A percentile compares a stretch with the other conserved stretches of the same genome.
Conservation (phyloP, 2,888 invertebrate genomes). For the Ichneumon xanthorius region DNA sequence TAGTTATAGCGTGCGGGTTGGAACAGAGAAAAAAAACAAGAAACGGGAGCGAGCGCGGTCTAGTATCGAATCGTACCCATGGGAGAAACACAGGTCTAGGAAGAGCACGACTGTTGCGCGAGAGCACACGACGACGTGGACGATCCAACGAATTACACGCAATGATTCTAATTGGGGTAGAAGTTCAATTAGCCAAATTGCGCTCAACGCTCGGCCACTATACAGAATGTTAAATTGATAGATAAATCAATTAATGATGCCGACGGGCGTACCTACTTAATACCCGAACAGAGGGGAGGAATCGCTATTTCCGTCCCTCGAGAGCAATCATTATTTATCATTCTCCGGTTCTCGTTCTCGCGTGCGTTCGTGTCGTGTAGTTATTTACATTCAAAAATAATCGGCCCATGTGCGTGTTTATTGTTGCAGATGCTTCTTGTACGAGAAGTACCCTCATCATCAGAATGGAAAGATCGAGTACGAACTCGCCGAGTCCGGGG, state of each 20-base stretch:
- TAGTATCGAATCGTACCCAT: conserved; percentile 66
- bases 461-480: conserved; percentile 86
- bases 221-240: conserved; percentile 72
- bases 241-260: conserved; percentile 75
- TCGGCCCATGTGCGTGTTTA: conserved; percentile 1
- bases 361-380: conserved; percentile 35
- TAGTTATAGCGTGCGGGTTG: conserved; percentile 15
- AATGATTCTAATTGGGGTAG: conserved; percentile 84
- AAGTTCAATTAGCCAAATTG: conserved; percentile 78
- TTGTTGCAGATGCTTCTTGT: conserved; percentile 90
- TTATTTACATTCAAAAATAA: background rate
- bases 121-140: conserved; percentile 54
- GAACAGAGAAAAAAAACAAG: conserved; percentile 19
- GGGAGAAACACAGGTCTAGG: conserved; percentile 60
- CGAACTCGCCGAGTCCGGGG: conserved; percentile 91
- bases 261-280: conserved; percentile 64
- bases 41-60: conserved; percentile 28
- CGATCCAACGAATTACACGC: conserved; percentile 74
- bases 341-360: conserved; percentile 5
- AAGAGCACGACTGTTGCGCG: conserved; percentile 41
- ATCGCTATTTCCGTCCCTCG: conserved; percentile 60
- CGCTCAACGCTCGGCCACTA: conserved; percentile 66
- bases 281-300: conserved; percentile 49
- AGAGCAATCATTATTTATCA: conserved; percentile 45
- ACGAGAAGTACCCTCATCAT: conserved; percentile 86